These are phyloP conservation scores for Distichodus sexfasciatus DNA, from an alignment of 2,797 vertebrate genomes.

Conservation along the genomic window DNA sequence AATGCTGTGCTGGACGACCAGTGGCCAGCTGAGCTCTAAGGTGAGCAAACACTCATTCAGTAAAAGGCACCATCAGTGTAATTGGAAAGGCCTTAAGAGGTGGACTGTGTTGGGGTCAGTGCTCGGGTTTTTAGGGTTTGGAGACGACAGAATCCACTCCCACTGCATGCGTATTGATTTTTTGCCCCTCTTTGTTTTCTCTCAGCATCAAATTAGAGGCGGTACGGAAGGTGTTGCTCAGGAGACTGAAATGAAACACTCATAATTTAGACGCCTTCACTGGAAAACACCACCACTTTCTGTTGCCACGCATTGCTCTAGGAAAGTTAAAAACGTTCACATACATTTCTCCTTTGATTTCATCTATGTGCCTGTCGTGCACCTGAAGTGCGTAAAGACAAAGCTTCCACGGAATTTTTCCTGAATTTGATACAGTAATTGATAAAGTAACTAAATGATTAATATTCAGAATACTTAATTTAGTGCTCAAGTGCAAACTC, in stretches of 20 bases:
- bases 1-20: background rate
- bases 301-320: background rate
- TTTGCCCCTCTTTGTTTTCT: conserved; percentile 17
- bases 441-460: too few species aligned
- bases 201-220: conserved; percentile 43
- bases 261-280: conserved; percentile 27
- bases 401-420: too few species aligned
- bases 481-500: too few species aligned
- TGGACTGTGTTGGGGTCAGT: conserved; percentile 27
- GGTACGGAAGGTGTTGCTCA: conserved; percentile 43
- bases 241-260: conserved; percentile 38
- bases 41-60: conserved; percentile 19
- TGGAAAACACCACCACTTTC: conserved; percentile 8
- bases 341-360: too few species aligned
- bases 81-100: conserved; percentile 40
- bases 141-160: conserved; percentile 38
- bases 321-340: background rate
- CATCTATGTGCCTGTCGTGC: too few species aligned
- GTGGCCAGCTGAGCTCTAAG: background rate
- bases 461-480: too few species aligned
- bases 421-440: too few species aligned
- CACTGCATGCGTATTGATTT: conserved; percentile 41
- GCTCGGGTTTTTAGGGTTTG: conserved; percentile 22
- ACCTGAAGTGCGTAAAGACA: too few species aligned
- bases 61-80: conserved; percentile 35